A percentile compares a stretch with the other conserved stretches of the same genome.
These are phyloP conservation scores for Lemur catta DNA, from an alignment of 2,797 vertebrate species.

Conservation along the genomic window DNA sequence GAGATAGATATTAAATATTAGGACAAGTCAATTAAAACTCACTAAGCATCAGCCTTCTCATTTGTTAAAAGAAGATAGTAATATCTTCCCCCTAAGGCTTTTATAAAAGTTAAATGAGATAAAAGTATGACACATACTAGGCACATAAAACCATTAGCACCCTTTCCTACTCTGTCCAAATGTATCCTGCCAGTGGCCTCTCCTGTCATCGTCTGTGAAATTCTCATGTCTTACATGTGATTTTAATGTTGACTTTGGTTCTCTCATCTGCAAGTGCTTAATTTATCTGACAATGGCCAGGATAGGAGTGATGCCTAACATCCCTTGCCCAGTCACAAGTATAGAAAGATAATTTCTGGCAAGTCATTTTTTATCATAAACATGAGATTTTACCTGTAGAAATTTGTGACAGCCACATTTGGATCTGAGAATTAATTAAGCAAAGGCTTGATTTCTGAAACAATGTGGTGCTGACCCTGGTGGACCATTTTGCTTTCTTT, in stretches of 20 bases:
- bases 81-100: not conserved
- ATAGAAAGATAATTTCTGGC: not conserved
- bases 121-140: not conserved
- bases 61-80: not conserved
- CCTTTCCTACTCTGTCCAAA: not conserved
- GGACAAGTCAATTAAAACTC: constrained; percentile 10
- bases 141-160: not conserved
- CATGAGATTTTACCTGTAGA: not conserved
- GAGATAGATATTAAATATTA: not conserved
- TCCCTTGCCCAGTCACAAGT: not conserved
- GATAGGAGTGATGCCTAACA: not conserved
- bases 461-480: not conserved
- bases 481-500: not conserved
- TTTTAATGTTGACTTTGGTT: not conserved
- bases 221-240: not conserved
- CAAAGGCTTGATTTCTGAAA: constrained; percentile 11
- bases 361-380: not conserved
- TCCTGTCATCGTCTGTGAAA: not conserved
- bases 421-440: not conserved
- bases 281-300: not conserved
- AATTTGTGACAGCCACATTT: not conserved
- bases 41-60: not conserved
- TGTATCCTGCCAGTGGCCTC: not conserved
- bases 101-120: constrained; percentile 11
- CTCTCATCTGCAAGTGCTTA: not conserved